Conservation (phyloP, 1,140 invertebrate genomes). For the Drosophila arawakana region DNA sequence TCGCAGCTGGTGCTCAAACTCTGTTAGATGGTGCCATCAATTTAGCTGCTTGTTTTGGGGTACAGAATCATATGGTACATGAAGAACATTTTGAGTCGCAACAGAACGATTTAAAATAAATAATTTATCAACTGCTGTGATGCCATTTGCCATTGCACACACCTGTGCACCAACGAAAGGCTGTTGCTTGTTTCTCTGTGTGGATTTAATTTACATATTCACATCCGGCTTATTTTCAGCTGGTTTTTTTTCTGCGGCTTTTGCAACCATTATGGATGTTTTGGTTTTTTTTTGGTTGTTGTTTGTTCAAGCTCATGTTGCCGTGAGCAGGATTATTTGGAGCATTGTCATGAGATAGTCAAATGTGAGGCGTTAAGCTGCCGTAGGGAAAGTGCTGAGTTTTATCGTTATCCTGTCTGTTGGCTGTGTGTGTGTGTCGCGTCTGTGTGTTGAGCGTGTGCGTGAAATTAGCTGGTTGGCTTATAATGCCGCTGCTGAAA, state of each 20-base stretch:
- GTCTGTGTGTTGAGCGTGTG: not conserved
- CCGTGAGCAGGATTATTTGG: constrained; percentile 26
- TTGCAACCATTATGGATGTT: not conserved
- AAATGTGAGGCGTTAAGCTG: constrained; percentile 63
- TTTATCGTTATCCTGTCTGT: constrained; percentile 26
- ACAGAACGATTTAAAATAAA: constrained; percentile 63
- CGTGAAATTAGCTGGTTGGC: constrained; percentile 21
- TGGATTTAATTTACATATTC: constrained; percentile 77
- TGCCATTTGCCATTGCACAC: constrained; percentile 14
- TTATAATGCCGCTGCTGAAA: constrained; percentile 48
- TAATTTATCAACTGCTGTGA: constrained; percentile 73
- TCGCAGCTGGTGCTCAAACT: constrained; percentile 22
- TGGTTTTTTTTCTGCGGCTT: constrained; percentile 8
- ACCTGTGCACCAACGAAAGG: constrained; percentile 45
- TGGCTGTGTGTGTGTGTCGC: not conserved
- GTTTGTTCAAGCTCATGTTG: not conserved
- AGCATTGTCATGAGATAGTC: constrained; percentile 37
- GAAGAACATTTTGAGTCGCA: constrained; percentile 4
- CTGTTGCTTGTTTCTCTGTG: constrained; percentile 31
- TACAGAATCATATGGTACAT: not conserved
- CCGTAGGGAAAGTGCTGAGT: constrained; percentile 22
- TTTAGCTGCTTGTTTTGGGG: not conserved
- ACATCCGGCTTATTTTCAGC: constrained; percentile 38
- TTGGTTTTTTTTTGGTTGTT: constrained; percentile 22
- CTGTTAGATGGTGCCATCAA: constrained; percentile 2